Conservation (phyloP, 2,888 invertebrate species). For the Polia nebulosa region DNA sequence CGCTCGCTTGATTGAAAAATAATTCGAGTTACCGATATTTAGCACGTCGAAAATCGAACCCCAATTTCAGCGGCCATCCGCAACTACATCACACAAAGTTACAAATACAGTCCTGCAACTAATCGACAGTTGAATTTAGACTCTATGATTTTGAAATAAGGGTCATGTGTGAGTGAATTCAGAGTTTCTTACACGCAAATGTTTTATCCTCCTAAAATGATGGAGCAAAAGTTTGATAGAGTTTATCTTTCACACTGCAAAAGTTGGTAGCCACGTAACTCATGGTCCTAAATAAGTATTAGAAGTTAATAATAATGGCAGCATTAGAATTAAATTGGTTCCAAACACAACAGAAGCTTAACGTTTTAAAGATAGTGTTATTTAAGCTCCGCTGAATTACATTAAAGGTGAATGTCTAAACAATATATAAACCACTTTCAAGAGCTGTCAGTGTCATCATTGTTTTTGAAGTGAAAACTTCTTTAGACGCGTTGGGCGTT, state of each 20-base stretch:
- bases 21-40: constrained; percentile 62
- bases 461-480: too few relatives aligned
- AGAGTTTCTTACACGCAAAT: constrained; percentile 22
- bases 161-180: neutral
- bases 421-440: too few relatives aligned
- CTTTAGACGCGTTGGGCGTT: too few relatives aligned
- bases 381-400: neutral
- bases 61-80: constrained; percentile 49
- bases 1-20: constrained; percentile 63
- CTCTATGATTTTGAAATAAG: neutral
- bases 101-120: neutral
- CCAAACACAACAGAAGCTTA: constrained; percentile 19
- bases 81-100: constrained; percentile 39
- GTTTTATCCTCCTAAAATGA: constrained; percentile 46
- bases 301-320: constrained; percentile 51
- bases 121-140: constrained; percentile 4
- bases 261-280: constrained; percentile 39
- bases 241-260: constrained; percentile 60
- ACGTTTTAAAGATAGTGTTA: neutral
- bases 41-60: constrained; percentile 58
- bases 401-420: too few relatives aligned
- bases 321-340: constrained; percentile 3
- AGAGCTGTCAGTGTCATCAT: neutral
- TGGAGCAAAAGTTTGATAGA: constrained; percentile 60
- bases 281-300: constrained; percentile 60